Evolutionary conservation across 1,140 invertebrate genomes (phyloP), one percentile per base, ranked within the genome.

Genomic region (Latrodectus geometricus): DNA sequence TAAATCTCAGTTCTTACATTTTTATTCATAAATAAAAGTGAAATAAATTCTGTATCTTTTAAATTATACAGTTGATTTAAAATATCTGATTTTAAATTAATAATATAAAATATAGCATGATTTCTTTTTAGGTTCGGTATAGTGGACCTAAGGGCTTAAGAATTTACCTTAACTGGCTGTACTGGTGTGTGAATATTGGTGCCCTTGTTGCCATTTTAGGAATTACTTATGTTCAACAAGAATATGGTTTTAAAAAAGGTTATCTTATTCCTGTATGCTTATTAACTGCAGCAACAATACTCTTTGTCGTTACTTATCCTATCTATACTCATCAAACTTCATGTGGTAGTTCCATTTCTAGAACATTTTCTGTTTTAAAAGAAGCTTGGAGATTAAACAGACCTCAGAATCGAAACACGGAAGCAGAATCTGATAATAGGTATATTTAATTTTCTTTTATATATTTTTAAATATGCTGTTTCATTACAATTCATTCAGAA

Each of bases 171-270:
- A 92, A 92, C 84, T 92, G 92, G 91, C 92, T 92, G 85, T 93
- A 93, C 83, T 93, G 92, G 92, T 92, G 91, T 87, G 89, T 93
- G 23, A 93, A 93, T 89, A 89, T 93, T 52, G 93, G 92, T n/a
- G 91, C 91, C 11, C 88, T 93, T 50, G 81, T 92, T 50, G 91
- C 92, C 14, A 89, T 93, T 76, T 90, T 90, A 15, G 90, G 89
- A 8, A 89, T 93, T 69, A 91, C 91, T 9, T 93, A 92, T 88
- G 88, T 93, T 8, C 91, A 93, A 74, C 92, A 93, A 87, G 79
- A 90, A 82, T 54, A 90, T 50, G 89, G 90, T 11, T 93, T 93
- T 89, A 91, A 91, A 81, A 88, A 90, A 87, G 92, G 92, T 8
- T 93, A 91, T 88, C 76, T 92, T 17, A 89, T 90, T 35, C 90